Evolutionary conservation across 1,140 invertebrate species (phyloP), one percentile per base, ranked within the genome.

Genomic region (Zaprionus camerounensis): DNA sequence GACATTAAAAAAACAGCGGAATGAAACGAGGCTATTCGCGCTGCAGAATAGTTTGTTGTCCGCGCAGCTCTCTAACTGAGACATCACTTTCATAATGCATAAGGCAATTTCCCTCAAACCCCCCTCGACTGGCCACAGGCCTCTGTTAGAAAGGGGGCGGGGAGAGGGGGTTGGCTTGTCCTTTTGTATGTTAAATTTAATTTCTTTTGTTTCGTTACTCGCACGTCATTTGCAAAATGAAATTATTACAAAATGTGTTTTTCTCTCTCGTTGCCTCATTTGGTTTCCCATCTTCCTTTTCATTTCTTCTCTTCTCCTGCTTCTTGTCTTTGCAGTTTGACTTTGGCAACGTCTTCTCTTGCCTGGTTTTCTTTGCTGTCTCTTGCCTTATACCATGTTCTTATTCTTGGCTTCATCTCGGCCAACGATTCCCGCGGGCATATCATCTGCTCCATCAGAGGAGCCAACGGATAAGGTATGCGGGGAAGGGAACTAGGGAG

Each of bases 161-260:
- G 34, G 56, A 12, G 61, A 53, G 56, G 51, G 71, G 71, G 41
- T 34, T 66, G 65, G 55, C 80, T 56, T 76, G 64, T 53, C 62
- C 79, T 81, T 91, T 91, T 81, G 80, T 83, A 91, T 83, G 88
- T 91, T 91, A 82, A 91, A 91, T 81, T 90, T 90, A 90, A 90
- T 84, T 87, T 91, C 87, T 91, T 91, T 91, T 91, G 87, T 91
- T 91, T 91, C 83, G 87, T 91, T 91, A 87, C 82, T 91, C 78
- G 87, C 83, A 91, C 87, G 87, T 91, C 87, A 91, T 87, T 91
- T 91, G 87, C 87, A 91, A 91, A 91, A 91, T 91, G 81, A 91
- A 91, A 91, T 91, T 91, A 91, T 91, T 87, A 91, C 83, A 91
- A 81, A 91, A 91, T 91, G 74, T 72, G 55, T 81, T 83, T 73